Conservation (phyloP, 2,797 vertebrate species). For the Intellagama lesueurii region DNA sequence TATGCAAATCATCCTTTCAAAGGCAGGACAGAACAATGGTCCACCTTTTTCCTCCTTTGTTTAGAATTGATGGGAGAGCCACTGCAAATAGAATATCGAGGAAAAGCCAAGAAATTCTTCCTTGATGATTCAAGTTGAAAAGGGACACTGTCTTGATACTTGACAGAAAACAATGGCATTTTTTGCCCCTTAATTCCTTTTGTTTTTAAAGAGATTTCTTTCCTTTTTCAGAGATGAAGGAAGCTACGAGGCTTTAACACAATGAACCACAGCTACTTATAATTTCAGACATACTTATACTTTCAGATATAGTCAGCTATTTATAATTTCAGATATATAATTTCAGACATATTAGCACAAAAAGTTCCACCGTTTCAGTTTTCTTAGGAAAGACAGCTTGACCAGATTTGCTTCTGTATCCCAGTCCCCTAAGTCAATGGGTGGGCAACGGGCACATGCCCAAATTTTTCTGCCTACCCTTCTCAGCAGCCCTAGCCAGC, state of each 20-base stretch:
- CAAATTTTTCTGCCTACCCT: too few species aligned
- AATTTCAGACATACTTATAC: not conserved
- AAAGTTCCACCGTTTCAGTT: not conserved
- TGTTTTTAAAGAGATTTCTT: not conserved
- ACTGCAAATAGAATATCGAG: not conserved
- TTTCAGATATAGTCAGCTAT: not conserved
- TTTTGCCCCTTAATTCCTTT: too few species aligned
- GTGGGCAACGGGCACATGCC: too few species aligned
- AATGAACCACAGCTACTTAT: not conserved
- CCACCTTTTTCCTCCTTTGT: not conserved
- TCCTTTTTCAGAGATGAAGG: not conserved
- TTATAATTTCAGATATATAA: not conserved
- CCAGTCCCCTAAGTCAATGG: too few species aligned
- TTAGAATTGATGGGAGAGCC: not conserved
- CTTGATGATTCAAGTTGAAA: not conserved
- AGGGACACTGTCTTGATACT: not conserved
- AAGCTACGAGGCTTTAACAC: too few species aligned
- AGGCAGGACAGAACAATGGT: not conserved
- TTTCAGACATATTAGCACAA: not conserved
- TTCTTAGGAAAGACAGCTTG: not conserved
- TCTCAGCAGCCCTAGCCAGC: too few species aligned
- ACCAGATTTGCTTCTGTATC: not conserved
- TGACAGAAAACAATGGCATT: not conserved
- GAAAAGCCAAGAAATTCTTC: not conserved
- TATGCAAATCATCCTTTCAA: constrained; percentile 32